Base-by-base conservation (phyloP, 2,888 invertebrate genomes). In the Drosophila crucigera region DNA sequence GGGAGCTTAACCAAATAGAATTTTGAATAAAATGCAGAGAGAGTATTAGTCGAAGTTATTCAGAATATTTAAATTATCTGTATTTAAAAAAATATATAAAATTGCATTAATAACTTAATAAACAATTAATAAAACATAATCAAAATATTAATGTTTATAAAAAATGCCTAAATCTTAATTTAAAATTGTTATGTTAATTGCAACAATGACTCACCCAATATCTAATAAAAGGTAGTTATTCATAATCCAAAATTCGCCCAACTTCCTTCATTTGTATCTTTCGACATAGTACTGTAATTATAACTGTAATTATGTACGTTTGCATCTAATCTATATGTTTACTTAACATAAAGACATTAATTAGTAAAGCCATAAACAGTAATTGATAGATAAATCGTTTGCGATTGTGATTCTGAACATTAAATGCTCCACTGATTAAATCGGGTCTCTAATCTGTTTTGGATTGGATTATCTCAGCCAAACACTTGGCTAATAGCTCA, bases 401-500 rank as follows among this genome's bases (percentile, higher is more conserved):
- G 30, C 39, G 50, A 37, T 47, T 49, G 33, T 49, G 39, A 54
- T 37, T 28, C 6, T n/a, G 10, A 41, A 37, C 37, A 28, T 30
- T 11, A 4, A 39, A 19, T 25, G 39, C 11, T 43, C n/a, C 5
- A 25, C 30, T 16, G 58, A 47, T 30, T 47, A 50, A 47, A 52
- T 50, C 52, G 56, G 19, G 28, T 16, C 28, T 50, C 59, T 64
- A 16, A 10, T 70, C 39, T 47, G 50, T 30, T 70, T 47, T 4
- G 39, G 56, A 25, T 55, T 49, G 43, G 53, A 60, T 64, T 41
- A 65, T 65, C 37, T 58, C 25, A 25, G 62, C 59, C 60, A 55
- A 53, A 63, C 64, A 76, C 66, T 68, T 66, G 64, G 76, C 83
- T 88, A 85, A 88, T 84, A 85, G 84, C 84, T 84, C 83, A 84